These are phyloP conservation scores for Eilema griseolum DNA, from an alignment of 2,888 invertebrate genomes.

Conservation along the genomic window DNA sequence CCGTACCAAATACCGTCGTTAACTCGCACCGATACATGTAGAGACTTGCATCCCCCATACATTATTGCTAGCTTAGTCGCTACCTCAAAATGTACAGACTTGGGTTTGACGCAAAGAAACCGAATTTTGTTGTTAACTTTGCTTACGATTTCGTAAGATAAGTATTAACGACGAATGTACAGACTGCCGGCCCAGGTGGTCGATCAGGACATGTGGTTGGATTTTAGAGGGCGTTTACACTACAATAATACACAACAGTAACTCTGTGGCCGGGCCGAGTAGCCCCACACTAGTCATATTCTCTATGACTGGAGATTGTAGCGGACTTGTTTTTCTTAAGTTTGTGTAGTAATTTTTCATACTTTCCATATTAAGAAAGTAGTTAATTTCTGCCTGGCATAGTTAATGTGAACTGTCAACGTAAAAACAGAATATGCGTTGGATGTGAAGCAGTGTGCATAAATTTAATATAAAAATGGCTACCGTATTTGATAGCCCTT, in stretches of 20 bases:
- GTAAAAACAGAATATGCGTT: slow-evolving; percentile 48
- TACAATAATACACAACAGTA: neutral
- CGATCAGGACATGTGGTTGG: no score
- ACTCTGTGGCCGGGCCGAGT: neutral
- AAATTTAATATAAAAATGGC: slow-evolving; percentile 81
- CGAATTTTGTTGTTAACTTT: no score
- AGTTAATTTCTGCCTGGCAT: slow-evolving; percentile 25
- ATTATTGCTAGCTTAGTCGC: no score
- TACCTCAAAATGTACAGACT: no score
- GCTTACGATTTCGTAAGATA: no score
- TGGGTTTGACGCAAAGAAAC: no score
- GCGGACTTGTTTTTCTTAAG: slow-evolving; percentile 55
- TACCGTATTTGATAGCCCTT: slow-evolving; percentile 88
- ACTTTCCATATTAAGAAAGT: slow-evolving; percentile 52
- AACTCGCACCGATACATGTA: no score
- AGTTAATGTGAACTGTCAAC: slow-evolving; percentile 30
- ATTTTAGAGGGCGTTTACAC: no score
- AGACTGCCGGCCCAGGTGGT: no score
- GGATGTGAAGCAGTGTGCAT: slow-evolving; percentile 50
- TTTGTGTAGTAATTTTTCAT: slow-evolving; percentile 46
- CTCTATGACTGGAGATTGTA: slow-evolving; percentile 34
- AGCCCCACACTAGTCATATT: neutral
- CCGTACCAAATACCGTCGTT: no score
- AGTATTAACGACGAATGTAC: no score
- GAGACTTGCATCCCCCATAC: no score